Percentiles rank a stretch among this genome's conserved stretches.
Conservation (phyloP, 2,888 invertebrate species). For the Acleris laterana region DNA sequence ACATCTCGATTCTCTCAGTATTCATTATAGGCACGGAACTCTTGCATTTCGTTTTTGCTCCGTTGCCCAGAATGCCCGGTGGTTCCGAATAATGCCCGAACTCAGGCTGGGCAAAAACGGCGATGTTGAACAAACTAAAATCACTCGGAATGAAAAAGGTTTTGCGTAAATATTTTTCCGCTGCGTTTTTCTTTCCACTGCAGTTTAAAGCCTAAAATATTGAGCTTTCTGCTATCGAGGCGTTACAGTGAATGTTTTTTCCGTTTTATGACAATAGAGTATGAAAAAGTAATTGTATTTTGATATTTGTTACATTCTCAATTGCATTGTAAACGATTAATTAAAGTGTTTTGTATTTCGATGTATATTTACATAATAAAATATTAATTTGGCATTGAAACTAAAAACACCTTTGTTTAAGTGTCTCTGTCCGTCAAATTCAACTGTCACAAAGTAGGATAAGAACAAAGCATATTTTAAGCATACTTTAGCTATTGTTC, state of each 20-base stretch:
- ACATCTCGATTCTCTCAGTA: constrained; percentile 57
- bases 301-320: too few relatives aligned
- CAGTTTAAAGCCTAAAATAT: constrained; percentile 21
- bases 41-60: constrained; percentile 46
- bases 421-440: too few relatives aligned
- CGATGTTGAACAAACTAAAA: constrained; percentile 33
- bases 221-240: constrained; percentile 1
- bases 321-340: too few relatives aligned
- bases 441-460: too few relatives aligned
- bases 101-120: neutral
- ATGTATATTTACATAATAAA: too few relatives aligned
- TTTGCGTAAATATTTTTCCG: constrained; percentile 20
- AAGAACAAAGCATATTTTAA: too few relatives aligned
- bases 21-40: constrained; percentile 53
- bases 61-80: constrained; percentile 44
- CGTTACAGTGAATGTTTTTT: neutral
- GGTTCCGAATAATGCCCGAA: constrained; percentile 13
- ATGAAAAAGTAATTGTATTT: neutral
- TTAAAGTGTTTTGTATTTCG: too few relatives aligned
- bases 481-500: too few relatives aligned
- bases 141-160: constrained; percentile 30
- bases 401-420: too few relatives aligned
- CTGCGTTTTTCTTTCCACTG: constrained; percentile 13
- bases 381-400: too few relatives aligned
- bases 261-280: neutral